Evolutionary conservation across 2,888 invertebrate species (phyloP).

Genomic region (Bombylius discolor): DNA sequence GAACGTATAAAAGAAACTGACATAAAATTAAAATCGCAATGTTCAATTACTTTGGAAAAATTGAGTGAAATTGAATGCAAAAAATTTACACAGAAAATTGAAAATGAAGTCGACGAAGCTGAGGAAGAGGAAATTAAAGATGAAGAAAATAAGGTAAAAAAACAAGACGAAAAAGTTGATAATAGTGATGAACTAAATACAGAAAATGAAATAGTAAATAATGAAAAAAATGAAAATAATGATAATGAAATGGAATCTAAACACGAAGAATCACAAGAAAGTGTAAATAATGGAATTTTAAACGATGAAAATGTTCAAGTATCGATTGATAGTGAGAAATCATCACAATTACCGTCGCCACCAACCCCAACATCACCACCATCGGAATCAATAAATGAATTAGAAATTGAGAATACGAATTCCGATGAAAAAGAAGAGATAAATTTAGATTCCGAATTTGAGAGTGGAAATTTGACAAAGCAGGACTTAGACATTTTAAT

Average conservation of each 20-base stretch:
- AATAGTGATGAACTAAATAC: no score
- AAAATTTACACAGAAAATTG: background rate
- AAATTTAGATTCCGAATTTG: background rate
- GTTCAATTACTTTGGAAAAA: constrained; percentile 22
- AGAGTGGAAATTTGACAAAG: background rate
- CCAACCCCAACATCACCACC: background rate
- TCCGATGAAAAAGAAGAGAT: background rate
- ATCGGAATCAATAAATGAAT: no score
- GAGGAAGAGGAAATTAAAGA: no score
- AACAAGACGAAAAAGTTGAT: no score
- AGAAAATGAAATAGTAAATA: background rate
- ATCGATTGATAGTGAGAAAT: background rate
- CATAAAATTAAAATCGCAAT: constrained; percentile 28
- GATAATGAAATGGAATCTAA: no score
- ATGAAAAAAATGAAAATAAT: background rate
- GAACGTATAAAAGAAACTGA: constrained; percentile 30
- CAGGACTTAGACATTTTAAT: no score
- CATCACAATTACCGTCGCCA: background rate
- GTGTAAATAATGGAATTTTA: background rate
- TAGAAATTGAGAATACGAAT: background rate
- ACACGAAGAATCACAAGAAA: background rate
- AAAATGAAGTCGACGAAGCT: background rate
- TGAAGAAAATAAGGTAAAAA: no score
- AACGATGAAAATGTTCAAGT: background rate
- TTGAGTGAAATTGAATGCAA: constrained; percentile 26